These are phyloP conservation scores for Cryptus armator DNA, from an alignment of 2,888 invertebrate genomes.

Conservation along the genomic window DNA sequence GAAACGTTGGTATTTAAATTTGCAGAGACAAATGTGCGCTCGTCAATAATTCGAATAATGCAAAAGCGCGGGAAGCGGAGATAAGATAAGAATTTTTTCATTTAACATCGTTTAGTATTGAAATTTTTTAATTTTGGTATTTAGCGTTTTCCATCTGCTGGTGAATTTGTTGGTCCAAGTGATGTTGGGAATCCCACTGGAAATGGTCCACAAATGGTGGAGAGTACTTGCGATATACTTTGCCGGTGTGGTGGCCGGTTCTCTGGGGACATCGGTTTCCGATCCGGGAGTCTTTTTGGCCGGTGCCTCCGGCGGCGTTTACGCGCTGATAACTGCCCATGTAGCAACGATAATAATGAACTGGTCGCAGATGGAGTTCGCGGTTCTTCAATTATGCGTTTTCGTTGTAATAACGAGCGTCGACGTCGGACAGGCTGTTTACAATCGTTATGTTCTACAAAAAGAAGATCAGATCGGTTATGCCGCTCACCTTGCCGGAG, in stretches of 20 bases:
- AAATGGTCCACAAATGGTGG: conserved; percentile 99
- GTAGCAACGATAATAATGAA: conserved; percentile 97
- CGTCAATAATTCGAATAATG: too few species aligned
- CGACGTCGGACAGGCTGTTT: conserved; percentile 96
- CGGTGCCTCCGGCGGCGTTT: conserved; percentile 98
- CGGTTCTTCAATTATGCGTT: conserved; percentile 93
- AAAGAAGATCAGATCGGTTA: conserved; percentile 94
- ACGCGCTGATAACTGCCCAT: conserved; percentile 97
- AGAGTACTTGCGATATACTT: conserved; percentile 93
- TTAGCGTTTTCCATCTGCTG: conserved; percentile 93
- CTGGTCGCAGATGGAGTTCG: conserved; percentile 98
- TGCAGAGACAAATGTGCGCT: too few species aligned
- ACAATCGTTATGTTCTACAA: conserved; percentile 92
- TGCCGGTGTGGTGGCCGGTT: conserved; percentile 94
- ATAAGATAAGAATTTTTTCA: too few species aligned
- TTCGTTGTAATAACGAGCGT: conserved; percentile 93
- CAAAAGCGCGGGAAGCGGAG: too few species aligned
- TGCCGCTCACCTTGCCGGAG: conserved; percentile 97
- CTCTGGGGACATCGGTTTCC: conserved; percentile 92
- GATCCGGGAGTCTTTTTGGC: conserved; percentile 93
- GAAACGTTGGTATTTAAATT: not conserved
- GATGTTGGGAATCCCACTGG: conserved; percentile 96
- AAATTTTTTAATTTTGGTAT: conserved; percentile 63
- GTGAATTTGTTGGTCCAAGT: conserved; percentile 97
- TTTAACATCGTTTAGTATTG: too few species aligned